Base-by-base conservation (phyloP, 35 echinoderm and acorn worm genomes). In the Nesometra sesokonis region DNA sequence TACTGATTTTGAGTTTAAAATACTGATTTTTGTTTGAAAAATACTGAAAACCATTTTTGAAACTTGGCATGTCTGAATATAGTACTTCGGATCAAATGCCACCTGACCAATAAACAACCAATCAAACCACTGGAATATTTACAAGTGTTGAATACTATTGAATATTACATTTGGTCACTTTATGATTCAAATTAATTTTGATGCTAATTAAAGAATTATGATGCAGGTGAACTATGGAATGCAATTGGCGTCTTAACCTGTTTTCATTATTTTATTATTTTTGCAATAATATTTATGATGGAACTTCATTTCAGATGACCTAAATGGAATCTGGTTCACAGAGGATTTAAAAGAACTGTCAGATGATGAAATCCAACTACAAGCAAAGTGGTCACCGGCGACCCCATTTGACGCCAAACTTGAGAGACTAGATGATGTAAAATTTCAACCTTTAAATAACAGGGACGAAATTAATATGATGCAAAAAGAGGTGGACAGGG, bases 261-360 rank as follows among this genome's bases (percentile, higher is more conserved):
- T 77, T 37, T 23, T 37, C 31, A 76, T 80, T 5, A 67, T 47
- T 76, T 31, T 13, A n/a, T n/a, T n/a, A n/a, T n/a, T n/a, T n/a
- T n/a, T n/a, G n/a, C n/a, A n/a, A n/a, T n/a, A n/a, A n/a, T n/a
- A n/a, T n/a, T n/a, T n/a, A n/a, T n/a, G n/a, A 15, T 43, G 39
- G 39, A 7, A 27, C 21, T 67, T 67, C 23, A 9, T 77, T 76
- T 35, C 35, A 78, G 94, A 97, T 85, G 88, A 87, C 34, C 80
- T 97, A 19, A 86, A 97, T 43, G 91, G 91, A 40, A 57, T 97
- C 3, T 97, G 94, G 94, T 83, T 90, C 19, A 87, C 90, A 17
- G 94, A 97, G 91, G 88, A 93, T 79, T 87, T 97, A 0, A 84
- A 79, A 46, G 78, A 87, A 34, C 80, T 97, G 0, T 82, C 40